Evolutionary conservation across 2,113 vertebrate species (phyloP), one percentile per base, ranked within the genome.

Genomic region (Caracal caracal): DNA sequence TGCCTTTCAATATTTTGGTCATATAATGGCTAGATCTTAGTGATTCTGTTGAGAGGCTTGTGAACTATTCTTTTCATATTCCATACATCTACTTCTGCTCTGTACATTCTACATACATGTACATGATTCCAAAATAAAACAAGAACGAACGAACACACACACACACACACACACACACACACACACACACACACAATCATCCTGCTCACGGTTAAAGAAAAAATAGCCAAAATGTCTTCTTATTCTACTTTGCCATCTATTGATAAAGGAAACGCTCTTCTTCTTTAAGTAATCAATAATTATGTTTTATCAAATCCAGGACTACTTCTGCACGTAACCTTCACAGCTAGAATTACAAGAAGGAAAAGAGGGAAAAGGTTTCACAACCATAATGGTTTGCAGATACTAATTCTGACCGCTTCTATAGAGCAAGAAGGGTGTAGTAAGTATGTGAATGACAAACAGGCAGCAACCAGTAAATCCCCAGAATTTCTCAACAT

Each of bases 401-500:
- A 82, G 94, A 12, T 19, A 59, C n/a, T n/a, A 80, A 63, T 68
- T 80, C 78, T 76, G 59, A 73, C 51, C 70, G 30, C 37, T 86
- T 66, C 90, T 53, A 15, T 6, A 10, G 6, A 12, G 37, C 84
- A 89, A 93, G 59, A 26, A 88, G 43, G 17, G 24, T 33, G 59
- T 47, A 51, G 63, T 49, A 53, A 90, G n/a, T 3, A 4, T 22
- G n/a, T 70, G 68, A 96, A 37, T 49, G 63, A 66, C 51, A 95
- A 93, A 90, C 1, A 43, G 88, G 88, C 49, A 95, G 71, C n/a
- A 53, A 70, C 78, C 37, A 76, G 51, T 15, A 87, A 94, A 33
- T 79, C 51, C 86, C 70, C 76, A 80, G 40, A 93, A 89, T 68
- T 92, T 71, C 47, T 92, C 82, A 81, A 84, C 22, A 81, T 30